A percentile compares a stretch with the other conserved stretches of the same genome.
Evolutionary conservation across 2,797 vertebrate genomes (phyloP).

Genomic region (Miichthys miiuy): DNA sequence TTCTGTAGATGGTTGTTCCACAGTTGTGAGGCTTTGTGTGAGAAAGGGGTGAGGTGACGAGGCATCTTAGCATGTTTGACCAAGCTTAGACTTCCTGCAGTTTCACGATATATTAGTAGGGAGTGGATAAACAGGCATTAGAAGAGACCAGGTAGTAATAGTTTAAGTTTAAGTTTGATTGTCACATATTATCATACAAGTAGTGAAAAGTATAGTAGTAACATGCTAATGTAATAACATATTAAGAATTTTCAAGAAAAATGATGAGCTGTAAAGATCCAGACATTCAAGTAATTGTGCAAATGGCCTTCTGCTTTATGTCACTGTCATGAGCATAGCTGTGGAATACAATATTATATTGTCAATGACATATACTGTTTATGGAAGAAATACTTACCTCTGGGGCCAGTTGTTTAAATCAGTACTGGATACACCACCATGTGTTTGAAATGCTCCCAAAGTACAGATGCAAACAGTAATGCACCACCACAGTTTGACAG

Average conservation of each 20-base stretch:
- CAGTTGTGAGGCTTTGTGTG: background rate
- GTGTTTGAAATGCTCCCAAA: background rate
- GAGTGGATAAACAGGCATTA: background rate
- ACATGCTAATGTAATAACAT: too few species aligned
- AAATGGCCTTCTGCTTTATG: constrained; percentile 24
- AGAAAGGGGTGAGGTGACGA: background rate
- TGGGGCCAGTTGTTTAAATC: constrained; percentile 2
- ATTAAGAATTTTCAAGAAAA: background rate
- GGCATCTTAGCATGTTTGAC: background rate
- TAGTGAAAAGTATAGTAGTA: too few species aligned
- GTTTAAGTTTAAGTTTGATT: too few species aligned
- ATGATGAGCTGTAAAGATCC: constrained; percentile 11
- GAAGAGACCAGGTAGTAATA: background rate
- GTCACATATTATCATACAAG: too few species aligned
- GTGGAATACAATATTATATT: constrained; percentile 1
- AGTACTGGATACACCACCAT: background rate
- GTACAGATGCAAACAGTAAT: background rate
- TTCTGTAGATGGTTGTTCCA: background rate
- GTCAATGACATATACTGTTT: constrained; percentile 7
- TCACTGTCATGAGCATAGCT: constrained; percentile 14
- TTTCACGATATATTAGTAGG: background rate
- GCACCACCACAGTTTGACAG: constrained; percentile 15
- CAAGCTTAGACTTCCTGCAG: background rate
- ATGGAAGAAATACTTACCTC: constrained; percentile 1
- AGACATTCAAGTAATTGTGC: background rate